Evolutionary conservation across 2,797 vertebrate species (phyloP).

Genomic region (Sus cebifrons): DNA sequence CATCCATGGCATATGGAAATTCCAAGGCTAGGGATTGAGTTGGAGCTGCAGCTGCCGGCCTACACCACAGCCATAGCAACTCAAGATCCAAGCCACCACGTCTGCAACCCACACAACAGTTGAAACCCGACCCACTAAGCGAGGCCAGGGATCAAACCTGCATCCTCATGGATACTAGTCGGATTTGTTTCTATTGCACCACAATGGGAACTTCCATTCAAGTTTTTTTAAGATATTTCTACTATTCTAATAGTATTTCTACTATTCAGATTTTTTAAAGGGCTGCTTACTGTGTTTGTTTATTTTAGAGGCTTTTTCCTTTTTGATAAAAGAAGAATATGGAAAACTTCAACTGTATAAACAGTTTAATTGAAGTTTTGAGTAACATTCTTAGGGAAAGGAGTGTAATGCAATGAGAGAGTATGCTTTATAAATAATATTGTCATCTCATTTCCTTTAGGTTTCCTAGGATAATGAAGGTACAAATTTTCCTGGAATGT

Average conservation of each 20-base stretch:
- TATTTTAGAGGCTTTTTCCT: neutral
- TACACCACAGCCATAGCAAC: too few relatives aligned
- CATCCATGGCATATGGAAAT: too few relatives aligned
- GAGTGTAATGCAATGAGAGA: neutral
- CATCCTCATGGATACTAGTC: too few relatives aligned
- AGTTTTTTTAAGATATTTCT: too few relatives aligned
- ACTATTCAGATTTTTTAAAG: neutral
- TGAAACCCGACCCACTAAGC: too few relatives aligned
- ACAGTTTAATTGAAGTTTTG: neutral
- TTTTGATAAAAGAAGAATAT: neutral
- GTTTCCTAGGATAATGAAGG: neutral
- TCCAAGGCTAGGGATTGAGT: too few relatives aligned
- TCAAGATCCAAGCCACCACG: too few relatives aligned
- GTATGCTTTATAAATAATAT: neutral
- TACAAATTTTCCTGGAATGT: neutral
- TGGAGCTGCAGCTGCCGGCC: too few relatives aligned
- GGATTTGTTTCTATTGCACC: too few relatives aligned
- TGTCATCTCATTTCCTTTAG: neutral
- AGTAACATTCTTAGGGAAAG: neutral
- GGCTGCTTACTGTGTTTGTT: neutral
- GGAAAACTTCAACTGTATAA: neutral
- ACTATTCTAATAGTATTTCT: neutral
- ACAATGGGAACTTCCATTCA: too few relatives aligned
- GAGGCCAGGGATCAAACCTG: too few relatives aligned
- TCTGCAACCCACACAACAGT: too few relatives aligned